Conservation (phyloP, 2,888 invertebrate species). For the Chrysolina americana region DNA sequence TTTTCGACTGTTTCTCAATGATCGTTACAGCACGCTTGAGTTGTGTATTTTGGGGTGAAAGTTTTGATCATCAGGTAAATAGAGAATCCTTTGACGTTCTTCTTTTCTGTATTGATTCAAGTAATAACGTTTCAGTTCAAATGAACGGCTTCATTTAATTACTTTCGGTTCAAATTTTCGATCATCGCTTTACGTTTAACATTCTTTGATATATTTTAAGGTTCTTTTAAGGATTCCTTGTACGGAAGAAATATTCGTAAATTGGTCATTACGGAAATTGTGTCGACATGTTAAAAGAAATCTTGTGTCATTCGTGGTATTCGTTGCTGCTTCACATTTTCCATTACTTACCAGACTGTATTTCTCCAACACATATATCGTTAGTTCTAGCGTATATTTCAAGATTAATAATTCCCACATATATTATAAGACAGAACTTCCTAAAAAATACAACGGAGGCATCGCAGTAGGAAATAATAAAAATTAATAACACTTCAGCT, state of each 20-base stretch:
- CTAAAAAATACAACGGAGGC: background rate
- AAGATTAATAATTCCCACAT: background rate
- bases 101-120: background rate
- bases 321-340: background rate
- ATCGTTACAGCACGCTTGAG: too few species aligned
- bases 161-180: background rate
- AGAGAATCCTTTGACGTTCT: background rate
- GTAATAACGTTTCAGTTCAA: background rate
- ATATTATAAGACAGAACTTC: background rate
- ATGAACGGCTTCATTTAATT: constrained; percentile 3
- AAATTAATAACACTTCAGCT: constrained; percentile 2
- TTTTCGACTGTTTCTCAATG: too few species aligned
- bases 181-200: background rate
- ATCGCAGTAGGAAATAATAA: background rate
- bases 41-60: too few species aligned
- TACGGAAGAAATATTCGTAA: background rate
- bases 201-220: background rate
- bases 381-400: background rate
- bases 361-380: too few species aligned
- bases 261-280: background rate
- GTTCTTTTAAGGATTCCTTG: background rate
- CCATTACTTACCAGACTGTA: background rate
- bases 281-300: background rate
- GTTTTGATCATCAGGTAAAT: background rate
- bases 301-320: background rate